Evolutionary conservation across 2,113 vertebrate species (phyloP).

Genomic region (Rhegmatorhina hoffmannsi): DNA sequence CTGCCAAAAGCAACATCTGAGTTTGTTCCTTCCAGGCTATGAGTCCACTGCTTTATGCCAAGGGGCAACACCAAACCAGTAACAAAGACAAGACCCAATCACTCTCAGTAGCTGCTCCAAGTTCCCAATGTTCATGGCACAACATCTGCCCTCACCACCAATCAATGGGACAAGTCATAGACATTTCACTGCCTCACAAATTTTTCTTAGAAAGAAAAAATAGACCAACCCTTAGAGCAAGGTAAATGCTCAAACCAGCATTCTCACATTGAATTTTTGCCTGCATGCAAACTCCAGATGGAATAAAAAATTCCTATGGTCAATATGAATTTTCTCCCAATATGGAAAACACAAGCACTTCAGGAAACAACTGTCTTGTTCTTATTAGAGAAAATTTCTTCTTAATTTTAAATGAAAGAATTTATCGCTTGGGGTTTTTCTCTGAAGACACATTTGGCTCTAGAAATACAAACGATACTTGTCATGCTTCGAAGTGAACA

Average conservation of each 20-base stretch:
- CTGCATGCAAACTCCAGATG: neutral
- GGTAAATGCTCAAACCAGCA: neutral
- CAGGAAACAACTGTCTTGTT: neutral
- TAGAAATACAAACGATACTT: neutral
- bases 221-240: neutral
- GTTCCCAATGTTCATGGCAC: neutral
- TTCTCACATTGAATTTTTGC: neutral
- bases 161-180: neutral
- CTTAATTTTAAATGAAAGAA: neutral
- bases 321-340: neutral
- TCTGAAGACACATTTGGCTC: neutral
- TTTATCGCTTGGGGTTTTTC: neutral
- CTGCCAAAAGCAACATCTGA: neutral
- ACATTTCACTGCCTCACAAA: neutral
- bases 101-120: neutral
- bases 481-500: neutral
- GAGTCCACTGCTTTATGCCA: neutral
- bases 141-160: neutral
- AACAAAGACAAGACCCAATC: neutral
- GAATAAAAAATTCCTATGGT: neutral
- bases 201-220: conserved; percentile 43
- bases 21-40: neutral
- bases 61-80: neutral
- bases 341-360: neutral
- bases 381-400: neutral